Percentiles rank a stretch among this genome's conserved stretches.
Evolutionary conservation across 1,140 invertebrate species (phyloP).

Genomic region (Lordiphosa collinella): DNA sequence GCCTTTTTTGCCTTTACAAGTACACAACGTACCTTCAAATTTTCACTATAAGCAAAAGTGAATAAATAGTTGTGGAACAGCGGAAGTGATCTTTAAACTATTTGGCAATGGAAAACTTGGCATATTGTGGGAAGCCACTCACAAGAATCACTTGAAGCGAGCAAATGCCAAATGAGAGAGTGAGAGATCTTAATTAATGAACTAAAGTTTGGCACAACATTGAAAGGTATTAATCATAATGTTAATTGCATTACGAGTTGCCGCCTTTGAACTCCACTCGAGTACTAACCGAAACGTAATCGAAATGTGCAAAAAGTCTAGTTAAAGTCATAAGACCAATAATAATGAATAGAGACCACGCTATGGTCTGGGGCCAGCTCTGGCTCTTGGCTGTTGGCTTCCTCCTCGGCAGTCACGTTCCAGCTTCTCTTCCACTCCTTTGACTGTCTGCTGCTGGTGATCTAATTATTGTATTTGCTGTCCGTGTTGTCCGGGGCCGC

Average conservation of each 20-base stretch:
- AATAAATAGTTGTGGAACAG: no score
- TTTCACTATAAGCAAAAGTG: no score
- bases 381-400: constrained; percentile 2
- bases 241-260: constrained; percentile 4
- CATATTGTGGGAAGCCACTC: no score
- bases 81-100: no score
- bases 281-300: neutral
- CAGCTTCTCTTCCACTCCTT: constrained; percentile 29
- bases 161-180: no score
- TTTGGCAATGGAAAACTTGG: no score
- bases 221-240: neutral
- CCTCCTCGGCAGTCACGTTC: constrained; percentile 45
- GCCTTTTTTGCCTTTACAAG: no score
- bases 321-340: constrained; percentile 12
- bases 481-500: constrained; percentile 54
- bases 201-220: no score
- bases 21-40: no score
- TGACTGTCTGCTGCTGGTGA: constrained; percentile 54
- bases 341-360: constrained; percentile 7
- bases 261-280: neutral
- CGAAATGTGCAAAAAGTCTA: constrained; percentile 8
- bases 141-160: no score
- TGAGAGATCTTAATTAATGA: no score
- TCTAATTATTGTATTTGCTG: constrained; percentile 76
- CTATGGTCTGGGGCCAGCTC: neutral